Evolutionary conservation across 2,113 vertebrate species (phyloP), one percentile per base, ranked within the genome.

Genomic region (Tursiops truncatus): DNA sequence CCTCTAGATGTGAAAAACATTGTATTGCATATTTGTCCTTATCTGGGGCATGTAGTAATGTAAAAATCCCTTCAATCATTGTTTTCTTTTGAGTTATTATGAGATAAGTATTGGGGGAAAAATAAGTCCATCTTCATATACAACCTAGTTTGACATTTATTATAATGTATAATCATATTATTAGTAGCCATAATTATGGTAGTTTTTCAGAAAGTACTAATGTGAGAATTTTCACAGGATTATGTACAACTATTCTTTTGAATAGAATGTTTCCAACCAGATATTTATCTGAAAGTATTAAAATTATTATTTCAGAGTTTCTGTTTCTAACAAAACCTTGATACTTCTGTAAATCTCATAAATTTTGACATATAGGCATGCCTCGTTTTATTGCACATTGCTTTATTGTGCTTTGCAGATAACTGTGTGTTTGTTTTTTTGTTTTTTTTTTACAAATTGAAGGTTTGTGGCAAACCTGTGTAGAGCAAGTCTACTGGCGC

Each of bases 171-270:
- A 73, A 77, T 79, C 84, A 63, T 58, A 53, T 73, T 86, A 89
- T 86, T 94, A 89, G 63, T 71, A 87, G 58, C 25, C 36, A 33
- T 70, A 94, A 62, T 89, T 94, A 58, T 33, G 63, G 25, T 33
- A 68, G 76, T 93, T 97, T 97, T 91, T 23, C 18, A 97, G 56
- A 90, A 94, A 71, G 20, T 21, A 38, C 8, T 79, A 94, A 91
- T 5, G 76, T 90, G 62, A 20, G 53, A 77, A 80, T 76, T 88
- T 56, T 79, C 58, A 38, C 20, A 81, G 3, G n/a, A 41, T 84
- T 92, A 89, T 92, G 80, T 91, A 68, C 36, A 91, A 82, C 3
- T 68, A 36, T 83, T 7, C 6, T 90, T 97, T 91, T 94, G 63
- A 97, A 95, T 58, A 87, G 89, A 74, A 71, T 77, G 38, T 81